Evolutionary conservation across 2,888 invertebrate genomes (phyloP).

Genomic region (Halocaridina rubra): DNA sequence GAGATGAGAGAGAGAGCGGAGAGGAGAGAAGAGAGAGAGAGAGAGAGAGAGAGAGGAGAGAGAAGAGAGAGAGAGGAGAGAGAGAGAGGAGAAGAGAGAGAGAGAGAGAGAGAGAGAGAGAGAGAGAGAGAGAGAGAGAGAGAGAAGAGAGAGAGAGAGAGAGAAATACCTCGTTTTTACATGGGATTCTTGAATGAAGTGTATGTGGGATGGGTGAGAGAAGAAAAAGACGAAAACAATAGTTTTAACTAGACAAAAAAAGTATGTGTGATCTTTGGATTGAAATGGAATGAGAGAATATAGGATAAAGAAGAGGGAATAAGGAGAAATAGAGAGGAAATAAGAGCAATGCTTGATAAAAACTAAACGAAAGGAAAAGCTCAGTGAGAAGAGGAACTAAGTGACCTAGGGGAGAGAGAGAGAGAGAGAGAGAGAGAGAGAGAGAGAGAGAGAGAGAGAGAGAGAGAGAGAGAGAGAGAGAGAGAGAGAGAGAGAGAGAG

Average conservation of each 20-base stretch:
- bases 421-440: background rate
- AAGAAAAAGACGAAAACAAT: no score
- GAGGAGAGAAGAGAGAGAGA: background rate
- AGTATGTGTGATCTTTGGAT: no score
- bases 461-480: background rate
- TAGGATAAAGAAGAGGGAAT: no score
- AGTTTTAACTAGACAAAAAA: no score
- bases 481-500: background rate
- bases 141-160: background rate
- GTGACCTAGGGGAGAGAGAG: background rate
- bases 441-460: background rate
- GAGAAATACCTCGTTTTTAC: no score
- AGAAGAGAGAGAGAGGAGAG: background rate
- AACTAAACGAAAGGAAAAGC: background rate
- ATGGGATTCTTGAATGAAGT: no score
- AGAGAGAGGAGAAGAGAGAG: background rate
- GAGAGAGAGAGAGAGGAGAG: background rate
- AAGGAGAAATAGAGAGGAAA: no score
- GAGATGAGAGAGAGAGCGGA: slow-evolving; percentile 1
- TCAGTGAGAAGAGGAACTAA: background rate
- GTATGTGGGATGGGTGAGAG: no score
- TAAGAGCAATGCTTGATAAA: no score
- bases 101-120: background rate
- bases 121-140: background rate
- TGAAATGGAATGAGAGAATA: no score